Evolutionary conservation across 1,140 invertebrate genomes (phyloP), one percentile per base, ranked within the genome.

Genomic region (Anoplolepis gracilipes): DNA sequence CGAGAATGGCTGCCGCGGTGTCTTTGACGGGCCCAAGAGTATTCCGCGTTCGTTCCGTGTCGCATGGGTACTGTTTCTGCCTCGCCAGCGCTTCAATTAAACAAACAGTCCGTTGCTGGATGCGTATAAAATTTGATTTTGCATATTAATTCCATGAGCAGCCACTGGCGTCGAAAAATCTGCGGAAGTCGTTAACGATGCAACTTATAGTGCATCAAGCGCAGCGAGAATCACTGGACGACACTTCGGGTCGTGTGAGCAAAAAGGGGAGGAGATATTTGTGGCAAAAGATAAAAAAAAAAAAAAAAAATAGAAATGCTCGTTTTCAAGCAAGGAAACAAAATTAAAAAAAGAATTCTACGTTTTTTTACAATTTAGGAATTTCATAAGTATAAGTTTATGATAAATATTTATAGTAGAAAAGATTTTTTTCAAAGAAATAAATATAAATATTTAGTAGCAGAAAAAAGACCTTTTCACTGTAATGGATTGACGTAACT

Each of bases 1-100:
- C 49, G 78, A 59, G 59, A 88, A 85, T 75, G 85, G 46, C 64
- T 39, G 30, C 53, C 59, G 72, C 87, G 91, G 90, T 87, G 81
- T 92, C 90, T 92, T 92, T 91, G 90, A 91, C 87, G 87, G 4
- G 22, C 8, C 25, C 55, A 13, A 16, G 62, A 72, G 28, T 70
- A 75, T 78, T 85, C 85, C 76, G 62, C 57, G 39, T 55, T 70
- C 36, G 59, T 89, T 25, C 62, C 42, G 39, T 70, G 62, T 19
- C 46, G 36, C 62, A 42, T 84, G 28, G 49, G 70, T 59, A 72
- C 19, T 69, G 19, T 62, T 65, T 85, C 49, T 79, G 46, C 84
- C 82, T 59, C 53, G 79, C 59, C 82, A 85, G 69, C 75, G 79
- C 62, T 92, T 92, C 91, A 92, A 92, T 92, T 92, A 91, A 91